Conservation (phyloP, 64 coral and sea anemone species). For the Montipora capricornis region DNA sequence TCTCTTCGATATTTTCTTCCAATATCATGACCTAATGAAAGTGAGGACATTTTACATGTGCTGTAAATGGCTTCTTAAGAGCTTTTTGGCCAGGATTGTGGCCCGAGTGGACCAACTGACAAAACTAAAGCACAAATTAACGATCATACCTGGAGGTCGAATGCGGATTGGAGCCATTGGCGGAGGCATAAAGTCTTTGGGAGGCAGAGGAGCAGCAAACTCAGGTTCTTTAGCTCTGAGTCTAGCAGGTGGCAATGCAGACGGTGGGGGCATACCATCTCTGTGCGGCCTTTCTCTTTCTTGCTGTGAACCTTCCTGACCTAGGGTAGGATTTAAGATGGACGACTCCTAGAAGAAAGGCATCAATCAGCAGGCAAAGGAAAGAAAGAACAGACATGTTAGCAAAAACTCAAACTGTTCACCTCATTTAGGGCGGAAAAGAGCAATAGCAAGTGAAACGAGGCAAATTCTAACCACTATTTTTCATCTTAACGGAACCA, state of each 20-base stretch:
- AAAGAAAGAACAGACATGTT: slow-evolving; percentile 62
- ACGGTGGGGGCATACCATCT: background rate
- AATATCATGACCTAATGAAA: too few species aligned
- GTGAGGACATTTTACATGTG: too few species aligned
- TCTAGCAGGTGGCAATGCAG: background rate
- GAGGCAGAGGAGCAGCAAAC: slow-evolving; percentile 20
- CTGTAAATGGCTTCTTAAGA: too few species aligned
- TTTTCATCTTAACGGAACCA: background rate
- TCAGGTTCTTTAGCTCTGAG: background rate
- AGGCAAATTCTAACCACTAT: background rate
- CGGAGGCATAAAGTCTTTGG: background rate
- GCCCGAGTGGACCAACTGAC: too few species aligned
- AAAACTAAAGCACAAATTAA: background rate
- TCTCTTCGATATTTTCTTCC: too few species aligned
- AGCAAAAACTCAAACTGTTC: background rate
- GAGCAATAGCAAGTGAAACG: background rate
- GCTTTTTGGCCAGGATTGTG: too few species aligned
- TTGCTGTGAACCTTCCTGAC: background rate
- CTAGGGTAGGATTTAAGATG: slow-evolving; percentile 54
- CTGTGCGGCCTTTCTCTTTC: background rate
- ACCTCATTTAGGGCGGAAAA: background rate
- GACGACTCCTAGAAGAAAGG: slow-evolving; percentile 74
- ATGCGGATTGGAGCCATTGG: background rate
- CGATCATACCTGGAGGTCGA: slow-evolving; percentile 6
- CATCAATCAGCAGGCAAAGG: slow-evolving; percentile 74